phyloP scores from a whole-genome alignment of 2,797 vertebrate species.

The Anguilla anguilla region DNA sequence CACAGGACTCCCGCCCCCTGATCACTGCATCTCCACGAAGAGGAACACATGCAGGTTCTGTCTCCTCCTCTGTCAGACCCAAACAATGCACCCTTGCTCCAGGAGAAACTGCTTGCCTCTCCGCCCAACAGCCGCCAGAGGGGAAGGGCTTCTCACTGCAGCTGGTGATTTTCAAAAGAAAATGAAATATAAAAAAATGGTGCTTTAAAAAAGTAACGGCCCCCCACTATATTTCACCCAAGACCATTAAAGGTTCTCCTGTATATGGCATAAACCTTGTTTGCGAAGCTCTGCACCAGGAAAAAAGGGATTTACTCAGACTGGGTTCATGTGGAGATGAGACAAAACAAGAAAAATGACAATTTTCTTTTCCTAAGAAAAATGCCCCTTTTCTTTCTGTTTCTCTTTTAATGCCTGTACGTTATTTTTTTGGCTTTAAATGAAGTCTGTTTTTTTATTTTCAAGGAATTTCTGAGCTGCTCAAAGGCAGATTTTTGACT shows the following conservation, averaged over 20 bases:
- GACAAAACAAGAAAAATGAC: not conserved
- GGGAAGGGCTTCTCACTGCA: not conserved
- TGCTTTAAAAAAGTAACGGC: not conserved
- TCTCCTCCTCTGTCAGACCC: constrained; percentile 14
- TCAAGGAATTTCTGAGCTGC: constrained; percentile 18
- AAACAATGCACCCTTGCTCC: constrained; percentile 55
- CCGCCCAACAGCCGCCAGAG: not conserved
- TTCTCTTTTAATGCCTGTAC: not conserved
- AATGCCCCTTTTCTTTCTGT: not conserved
- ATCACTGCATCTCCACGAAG: constrained; percentile 37
- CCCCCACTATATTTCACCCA: not conserved
- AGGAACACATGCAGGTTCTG: not conserved
- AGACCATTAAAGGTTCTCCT: not conserved
- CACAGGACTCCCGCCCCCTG: constrained; percentile 46
- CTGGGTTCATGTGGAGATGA: not conserved
- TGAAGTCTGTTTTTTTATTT: constrained; percentile 23
- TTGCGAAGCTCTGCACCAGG: constrained; percentile 17
- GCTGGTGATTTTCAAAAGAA: constrained; percentile 23
- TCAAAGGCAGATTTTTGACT: constrained; percentile 26
- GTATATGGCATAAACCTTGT: not conserved
- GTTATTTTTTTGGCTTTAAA: not conserved
- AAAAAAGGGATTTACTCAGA: not conserved
- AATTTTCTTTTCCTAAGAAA: not conserved
- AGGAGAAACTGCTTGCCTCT: constrained; percentile 46
- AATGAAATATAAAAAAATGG: constrained; percentile 18